These are phyloP conservation scores for Sarcophaga caerulescens DNA, from an alignment of 2,888 invertebrate genomes.

Conservation along the genomic window DNA sequence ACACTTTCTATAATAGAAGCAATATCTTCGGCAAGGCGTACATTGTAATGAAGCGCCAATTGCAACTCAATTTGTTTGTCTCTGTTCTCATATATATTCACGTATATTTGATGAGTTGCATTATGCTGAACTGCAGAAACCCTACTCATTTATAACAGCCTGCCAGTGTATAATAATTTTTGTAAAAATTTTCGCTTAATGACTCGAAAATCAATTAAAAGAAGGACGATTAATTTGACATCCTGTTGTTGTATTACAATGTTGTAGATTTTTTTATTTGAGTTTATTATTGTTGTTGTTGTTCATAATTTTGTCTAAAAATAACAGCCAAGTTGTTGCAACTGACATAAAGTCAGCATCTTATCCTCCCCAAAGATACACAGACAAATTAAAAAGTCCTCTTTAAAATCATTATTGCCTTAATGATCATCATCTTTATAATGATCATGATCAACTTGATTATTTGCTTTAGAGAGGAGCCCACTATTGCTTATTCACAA, in stretches of 20 bases:
- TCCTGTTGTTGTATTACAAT: neutral
- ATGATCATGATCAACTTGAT: conserved; percentile 16
- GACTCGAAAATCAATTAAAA: conserved; percentile 55
- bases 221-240: conserved; percentile 55
- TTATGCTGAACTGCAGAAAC: no score
- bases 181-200: neutral
- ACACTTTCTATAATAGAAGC: no score
- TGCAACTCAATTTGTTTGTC: no score
- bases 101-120: no score
- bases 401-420: neutral
- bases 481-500: neutral
- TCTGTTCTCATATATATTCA: no score
- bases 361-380: no score
- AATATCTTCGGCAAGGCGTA: no score
- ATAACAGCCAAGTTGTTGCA: conserved; percentile 59
- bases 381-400: neutral
- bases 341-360: conserved; percentile 44
- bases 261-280: conserved; percentile 19
- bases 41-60: no score
- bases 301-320: conserved; percentile 60
- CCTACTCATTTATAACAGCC: no score
- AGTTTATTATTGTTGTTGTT: conserved; percentile 4
- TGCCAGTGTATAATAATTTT: no score
- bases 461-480: neutral
- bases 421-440: conserved; percentile 11